phyloP scores from a whole-genome alignment of 2,888 invertebrate genomes.

The Entomobrya multifasciata region DNA sequence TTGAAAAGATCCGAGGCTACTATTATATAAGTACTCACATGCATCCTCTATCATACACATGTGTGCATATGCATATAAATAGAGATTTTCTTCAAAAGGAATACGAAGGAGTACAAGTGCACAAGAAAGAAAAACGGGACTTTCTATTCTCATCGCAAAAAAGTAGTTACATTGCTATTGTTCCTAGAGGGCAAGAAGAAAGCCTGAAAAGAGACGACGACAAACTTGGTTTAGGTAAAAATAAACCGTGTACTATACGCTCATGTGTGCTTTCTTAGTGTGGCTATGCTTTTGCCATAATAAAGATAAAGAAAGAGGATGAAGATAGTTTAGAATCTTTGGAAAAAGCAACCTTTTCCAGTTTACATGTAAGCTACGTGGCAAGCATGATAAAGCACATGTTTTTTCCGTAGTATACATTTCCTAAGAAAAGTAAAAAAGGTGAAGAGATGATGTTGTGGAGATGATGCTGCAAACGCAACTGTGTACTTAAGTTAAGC shows the following conservation, averaged over 20 bases:
- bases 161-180: constrained; percentile 60
- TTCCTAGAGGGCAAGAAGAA: constrained; percentile 46
- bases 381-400: constrained; percentile 55
- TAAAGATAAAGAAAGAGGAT: constrained; percentile 21
- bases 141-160: constrained; percentile 11
- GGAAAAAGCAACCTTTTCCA: constrained; percentile 36
- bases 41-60: background rate
- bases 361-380: constrained; percentile 64
- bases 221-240: background rate
- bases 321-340: constrained; percentile 51
- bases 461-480: constrained; percentile 20
- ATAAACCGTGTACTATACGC: background rate
- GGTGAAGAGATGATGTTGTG: constrained; percentile 31
- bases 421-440: background rate
- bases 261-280: background rate
- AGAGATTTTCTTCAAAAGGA: constrained; percentile 13
- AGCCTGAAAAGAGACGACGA: constrained; percentile 36
- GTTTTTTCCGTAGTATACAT: background rate
- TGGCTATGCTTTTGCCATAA: background rate
- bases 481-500: constrained; percentile 10
- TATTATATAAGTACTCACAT: too few species aligned
- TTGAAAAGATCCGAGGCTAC: too few species aligned
- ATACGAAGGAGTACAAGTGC: constrained; percentile 9
- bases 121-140: background rate
- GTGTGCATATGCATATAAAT: background rate